Evolutionary conservation across 2,888 invertebrate genomes (phyloP), one percentile per base, ranked within the genome.

Genomic region (Asteroscopus sphinx): DNA sequence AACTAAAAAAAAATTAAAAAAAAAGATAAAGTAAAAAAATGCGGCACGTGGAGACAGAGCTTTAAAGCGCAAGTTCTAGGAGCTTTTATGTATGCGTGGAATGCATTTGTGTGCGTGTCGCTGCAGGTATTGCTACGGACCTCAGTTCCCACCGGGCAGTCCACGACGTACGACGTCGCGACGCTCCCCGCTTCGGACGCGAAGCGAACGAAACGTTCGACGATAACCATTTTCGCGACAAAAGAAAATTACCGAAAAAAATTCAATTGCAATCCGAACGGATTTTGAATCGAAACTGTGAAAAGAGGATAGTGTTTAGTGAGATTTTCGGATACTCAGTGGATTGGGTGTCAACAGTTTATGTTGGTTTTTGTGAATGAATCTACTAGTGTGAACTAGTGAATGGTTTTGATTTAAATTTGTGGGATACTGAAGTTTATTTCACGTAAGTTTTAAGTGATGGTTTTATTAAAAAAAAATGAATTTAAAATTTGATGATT

Each of bases 101-200:
- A 75, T 86, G 85, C 85, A 82, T 77, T 80, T 83, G 92, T 93
- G 92, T 91, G 93, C 83, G 92, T 90, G 85, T 59, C 90, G 87
- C 81, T 93, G 93, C 93, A 93, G 93, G 93, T 93, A 93, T 89
- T 42, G 53, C 67, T 76, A 78, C 79, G 76, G 80, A 82, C 79
- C 83, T 80, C 89, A 93, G 93, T 93, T 87, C 86, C 86, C 88
- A 87, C 88, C 84, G 88, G 87, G 85, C 88, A 66, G 69, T 46
- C 42, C 12, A 35, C 45, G 71, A 46, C 68, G 77, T 28, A 26
- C 39, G 51, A 51, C 59, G 65, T 47, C 37, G 26, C 39, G 37
- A 35, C 61, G 66, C 46, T 46, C 51, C 53, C 30, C 37, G 47
- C 33, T 46, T 42, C 32, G 62, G 40, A 44, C 53, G 41, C 57